Conservation (phyloP, 2,113 vertebrate species). For the Osmerus eperlanus region DNA sequence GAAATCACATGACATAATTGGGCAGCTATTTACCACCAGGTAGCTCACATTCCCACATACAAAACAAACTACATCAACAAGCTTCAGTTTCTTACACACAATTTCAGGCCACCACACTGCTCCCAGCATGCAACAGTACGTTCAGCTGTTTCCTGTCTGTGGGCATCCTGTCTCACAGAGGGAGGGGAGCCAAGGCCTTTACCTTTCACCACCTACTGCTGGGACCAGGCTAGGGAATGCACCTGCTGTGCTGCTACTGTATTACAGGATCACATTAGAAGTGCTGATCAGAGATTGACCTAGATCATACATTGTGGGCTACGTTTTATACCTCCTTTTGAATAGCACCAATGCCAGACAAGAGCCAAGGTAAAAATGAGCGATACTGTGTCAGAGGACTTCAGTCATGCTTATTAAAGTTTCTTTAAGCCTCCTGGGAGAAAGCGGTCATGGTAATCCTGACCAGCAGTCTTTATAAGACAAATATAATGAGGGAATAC, state of each 20-base stretch:
- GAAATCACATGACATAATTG: background rate
- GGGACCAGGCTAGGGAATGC: background rate
- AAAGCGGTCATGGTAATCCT: slow-evolving; percentile 56
- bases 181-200: slow-evolving; percentile 31
- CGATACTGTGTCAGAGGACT: slow-evolving; percentile 33
- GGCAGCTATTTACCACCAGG: too few relatives aligned
- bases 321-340: too few relatives aligned
- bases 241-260: too few relatives aligned
- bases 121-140: slow-evolving; percentile 52
- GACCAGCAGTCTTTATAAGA: slow-evolving; percentile 51
- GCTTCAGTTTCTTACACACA: background rate
- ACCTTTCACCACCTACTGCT: slow-evolving; percentile 18
- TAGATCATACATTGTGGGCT: background rate
- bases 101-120: slow-evolving; percentile 37
- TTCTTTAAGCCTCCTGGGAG: slow-evolving; percentile 62
- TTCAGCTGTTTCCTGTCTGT: slow-evolving; percentile 62
- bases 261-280: background rate
- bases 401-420: slow-evolving; percentile 52
- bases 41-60: background rate
- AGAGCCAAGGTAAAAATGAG: background rate
- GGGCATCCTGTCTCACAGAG: slow-evolving; percentile 64
- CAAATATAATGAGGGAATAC: slow-evolving; percentile 67
- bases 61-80: background rate
- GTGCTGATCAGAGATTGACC: background rate
- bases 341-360: too few relatives aligned